Percentiles rank a stretch among this genome's conserved stretches.
Evolutionary conservation across 2,888 invertebrate genomes (phyloP).

Genomic region (Crepidodera aurea): DNA sequence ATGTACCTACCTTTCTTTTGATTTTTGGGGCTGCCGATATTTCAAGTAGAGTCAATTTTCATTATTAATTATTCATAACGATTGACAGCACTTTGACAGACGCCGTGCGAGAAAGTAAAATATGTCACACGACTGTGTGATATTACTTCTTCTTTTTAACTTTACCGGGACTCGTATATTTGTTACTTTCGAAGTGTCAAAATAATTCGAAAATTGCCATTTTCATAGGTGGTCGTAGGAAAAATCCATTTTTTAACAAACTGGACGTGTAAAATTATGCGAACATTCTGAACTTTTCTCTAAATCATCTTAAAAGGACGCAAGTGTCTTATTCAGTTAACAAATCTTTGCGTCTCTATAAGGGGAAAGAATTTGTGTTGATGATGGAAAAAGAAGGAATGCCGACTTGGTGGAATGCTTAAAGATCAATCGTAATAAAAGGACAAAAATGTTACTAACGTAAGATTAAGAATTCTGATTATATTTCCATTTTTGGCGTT

Average conservation of each 20-base stretch:
- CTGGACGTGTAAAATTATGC: neutral
- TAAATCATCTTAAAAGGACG: neutral
- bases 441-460: slow-evolving; percentile 8
- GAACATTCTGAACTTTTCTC: neutral
- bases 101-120: too few relatives aligned
- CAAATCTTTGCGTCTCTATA: neutral
- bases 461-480: slow-evolving; percentile 1
- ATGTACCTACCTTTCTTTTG: too few relatives aligned
- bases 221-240: too few relatives aligned
- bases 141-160: too few relatives aligned
- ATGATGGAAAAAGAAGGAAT: neutral
- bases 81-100: too few relatives aligned
- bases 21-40: too few relatives aligned
- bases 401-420: neutral
- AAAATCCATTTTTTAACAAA: neutral
- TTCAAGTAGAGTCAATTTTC: too few relatives aligned
- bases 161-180: too few relatives aligned
- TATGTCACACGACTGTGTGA: too few relatives aligned
- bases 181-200: too few relatives aligned
- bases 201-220: too few relatives aligned
- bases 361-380: neutral
- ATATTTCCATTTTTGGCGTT: neutral
- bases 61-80: too few relatives aligned
- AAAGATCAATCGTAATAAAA: neutral
- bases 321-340: neutral